A percentile compares a stretch with the other conserved stretches of the same genome.
phyloP scores from a whole-genome alignment of 92 coral and sea anemone species.

The Epizoanthus scotinus region DNA sequence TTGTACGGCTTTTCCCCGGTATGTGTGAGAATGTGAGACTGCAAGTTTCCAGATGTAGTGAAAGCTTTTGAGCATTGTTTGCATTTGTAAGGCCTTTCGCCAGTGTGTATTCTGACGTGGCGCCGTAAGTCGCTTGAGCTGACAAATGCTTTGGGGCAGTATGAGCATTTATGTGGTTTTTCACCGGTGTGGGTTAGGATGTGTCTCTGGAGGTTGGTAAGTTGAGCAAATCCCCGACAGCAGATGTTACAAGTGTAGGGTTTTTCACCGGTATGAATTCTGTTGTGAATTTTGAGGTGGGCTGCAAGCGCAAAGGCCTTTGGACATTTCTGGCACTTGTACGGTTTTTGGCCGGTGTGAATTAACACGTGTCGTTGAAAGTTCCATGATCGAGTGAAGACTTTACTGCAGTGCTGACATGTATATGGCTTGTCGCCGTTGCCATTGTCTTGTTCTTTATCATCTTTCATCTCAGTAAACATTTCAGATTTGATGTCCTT shows the following conservation, averaged over 20 bases:
- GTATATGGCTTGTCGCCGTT: conserved; percentile 88
- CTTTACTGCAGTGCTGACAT: conserved; percentile 96
- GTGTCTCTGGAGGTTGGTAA: conserved; percentile 94
- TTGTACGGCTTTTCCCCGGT: conserved; percentile 98
- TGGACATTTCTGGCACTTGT: conserved; percentile 97
- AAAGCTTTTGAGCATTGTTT: conserved; percentile 98
- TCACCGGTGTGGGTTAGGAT: conserved; percentile 98
- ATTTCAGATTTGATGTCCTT: conserved; percentile 58
- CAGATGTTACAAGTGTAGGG: conserved; percentile 97
- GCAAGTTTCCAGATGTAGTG: conserved; percentile 96
- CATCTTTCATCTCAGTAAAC: conserved; percentile 69
- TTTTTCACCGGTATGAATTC: conserved; percentile 96
- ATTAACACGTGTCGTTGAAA: conserved; percentile 96
- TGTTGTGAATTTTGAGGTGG: conserved; percentile 96
- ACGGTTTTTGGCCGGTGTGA: conserved; percentile 98
- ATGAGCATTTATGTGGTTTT: conserved; percentile 96
- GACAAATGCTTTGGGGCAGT: conserved; percentile 98
- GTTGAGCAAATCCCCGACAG: conserved; percentile 97
- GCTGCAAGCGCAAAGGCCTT: conserved; percentile 99
- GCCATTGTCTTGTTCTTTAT: conserved; percentile 69
- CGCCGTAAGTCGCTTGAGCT: conserved; percentile 98
- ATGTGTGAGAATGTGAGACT: conserved; percentile 96
- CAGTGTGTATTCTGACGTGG: conserved; percentile 96
- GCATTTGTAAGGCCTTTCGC: conserved; percentile 96
- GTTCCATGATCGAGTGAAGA: conserved; percentile 98